Evolutionary conservation across 2,113 vertebrate genomes (phyloP), one percentile per base, ranked within the genome.

Genomic region (Carollia perspicillata): DNA sequence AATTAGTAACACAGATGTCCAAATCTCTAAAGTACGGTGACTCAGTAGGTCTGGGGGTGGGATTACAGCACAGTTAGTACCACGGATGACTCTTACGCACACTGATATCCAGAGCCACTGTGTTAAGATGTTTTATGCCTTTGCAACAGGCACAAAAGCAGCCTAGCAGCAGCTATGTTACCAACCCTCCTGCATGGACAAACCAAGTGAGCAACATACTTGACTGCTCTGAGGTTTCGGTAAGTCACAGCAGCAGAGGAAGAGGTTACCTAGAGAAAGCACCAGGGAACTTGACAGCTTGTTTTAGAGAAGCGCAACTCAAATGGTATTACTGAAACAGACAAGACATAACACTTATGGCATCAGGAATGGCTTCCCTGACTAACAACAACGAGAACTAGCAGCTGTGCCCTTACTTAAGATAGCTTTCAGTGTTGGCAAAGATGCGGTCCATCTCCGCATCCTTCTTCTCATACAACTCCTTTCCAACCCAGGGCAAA

Each of bases 401-500:
- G 42, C 53, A 72, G 5, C 74, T 79, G 58, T 35, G 86, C 35
- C 91, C 99, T 97, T 98, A 99, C 99, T 99, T 99, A 74, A 99
- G 98, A 96, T 99, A 99, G 95, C 98, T 99, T 98, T 99, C 99
- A 23, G 99, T 98, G 97, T 99, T 99, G 97, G 99, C 99, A 86
- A 99, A 98, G 22, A 99, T 99, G 6, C 99, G 99, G 92, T 99
- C 99, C 99, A 99, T 99, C 93, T 99, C 99, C 28, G 99, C 99
- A 44, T 99, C 99, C 97, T 99, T 99, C 98, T 99, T 99, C 97
- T 99, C 99, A 33, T 99, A 99, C 2, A 99, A 98, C 90, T 99
- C 99, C 97, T 99, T 99, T 10, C 99, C 99, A 84, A 99, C 99
- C 99, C 99, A 99, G 78, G 99, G 99, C 95, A 99, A 98, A 89